These are phyloP conservation scores for Lysandra coridon DNA, from an alignment of 2,888 invertebrate species.

Conservation along the genomic window DNA sequence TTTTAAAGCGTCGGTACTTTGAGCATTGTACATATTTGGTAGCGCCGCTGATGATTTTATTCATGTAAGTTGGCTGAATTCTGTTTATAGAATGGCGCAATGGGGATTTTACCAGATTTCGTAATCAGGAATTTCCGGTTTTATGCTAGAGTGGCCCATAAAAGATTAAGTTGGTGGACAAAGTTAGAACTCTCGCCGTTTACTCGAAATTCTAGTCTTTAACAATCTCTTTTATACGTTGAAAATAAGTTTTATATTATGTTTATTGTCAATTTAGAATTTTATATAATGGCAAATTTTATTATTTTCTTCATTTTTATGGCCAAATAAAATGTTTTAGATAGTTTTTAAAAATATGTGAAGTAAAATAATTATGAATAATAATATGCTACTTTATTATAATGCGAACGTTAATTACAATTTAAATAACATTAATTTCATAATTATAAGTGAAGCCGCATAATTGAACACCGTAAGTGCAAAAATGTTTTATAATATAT, in stretches of 20 bases:
- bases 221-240: background rate
- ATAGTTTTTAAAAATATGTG: no score
- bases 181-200: background rate
- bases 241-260: background rate
- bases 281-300: no score
- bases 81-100: conserved; percentile 24
- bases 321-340: no score
- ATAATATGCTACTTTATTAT: background rate
- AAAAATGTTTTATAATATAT: background rate
- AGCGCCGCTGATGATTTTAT: conserved; percentile 34
- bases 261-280: no score
- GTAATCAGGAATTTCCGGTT: conserved; percentile 19
- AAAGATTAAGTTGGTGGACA: conserved; percentile 9
- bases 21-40: conserved; percentile 33
- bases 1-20: conserved; percentile 31
- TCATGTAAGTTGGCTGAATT: conserved; percentile 23
- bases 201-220: background rate
- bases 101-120: conserved; percentile 17
- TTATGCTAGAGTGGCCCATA: conserved; percentile 15
- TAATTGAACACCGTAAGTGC: background rate
- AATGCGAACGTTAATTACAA: background rate
- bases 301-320: no score
- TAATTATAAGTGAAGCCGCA: background rate
- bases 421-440: background rate
- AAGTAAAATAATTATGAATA: background rate